Evolutionary conservation across 2,113 vertebrate species (phyloP).

Genomic region (Vulpes lagopus): DNA sequence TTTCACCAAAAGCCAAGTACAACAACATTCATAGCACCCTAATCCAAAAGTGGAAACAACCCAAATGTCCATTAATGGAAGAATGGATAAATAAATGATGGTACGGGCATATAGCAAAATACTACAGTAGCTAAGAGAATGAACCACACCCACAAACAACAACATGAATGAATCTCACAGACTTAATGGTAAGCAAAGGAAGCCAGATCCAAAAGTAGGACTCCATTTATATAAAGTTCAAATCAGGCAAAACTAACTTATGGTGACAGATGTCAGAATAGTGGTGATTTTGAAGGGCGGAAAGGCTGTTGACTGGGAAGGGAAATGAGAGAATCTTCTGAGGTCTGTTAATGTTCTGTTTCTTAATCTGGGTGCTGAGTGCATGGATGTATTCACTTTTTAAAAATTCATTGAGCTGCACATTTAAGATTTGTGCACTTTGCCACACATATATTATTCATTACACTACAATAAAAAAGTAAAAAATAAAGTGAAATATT

Average conservation of each 20-base stretch:
- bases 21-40: background rate
- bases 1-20: background rate
- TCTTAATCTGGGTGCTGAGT: conserved; percentile 62
- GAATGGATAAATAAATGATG: background rate
- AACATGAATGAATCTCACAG: background rate
- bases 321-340: conserved; percentile 24
- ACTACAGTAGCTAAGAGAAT: background rate
- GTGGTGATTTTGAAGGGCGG: conserved; percentile 8
- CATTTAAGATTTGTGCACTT: conserved; percentile 68
- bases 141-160: background rate
- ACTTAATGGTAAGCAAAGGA: background rate
- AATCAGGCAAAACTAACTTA: conserved; percentile 44
- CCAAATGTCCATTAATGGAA: conserved; percentile 11
- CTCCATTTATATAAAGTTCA: conserved; percentile 23
- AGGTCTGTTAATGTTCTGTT: conserved; percentile 51
- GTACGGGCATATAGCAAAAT: background rate
- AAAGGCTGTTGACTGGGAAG: background rate
- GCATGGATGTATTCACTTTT: conserved; percentile 64
- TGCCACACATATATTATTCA: conserved; percentile 69
- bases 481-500: background rate
- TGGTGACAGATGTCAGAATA: conserved; percentile 21
- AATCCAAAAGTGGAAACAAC: background rate
- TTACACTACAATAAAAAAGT: conserved; percentile 46
- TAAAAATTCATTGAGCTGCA: conserved; percentile 71
- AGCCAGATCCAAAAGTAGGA: background rate